phyloP scores from a whole-genome alignment of 2,888 invertebrate species.

The Caenorhabditis sp. region DNA sequence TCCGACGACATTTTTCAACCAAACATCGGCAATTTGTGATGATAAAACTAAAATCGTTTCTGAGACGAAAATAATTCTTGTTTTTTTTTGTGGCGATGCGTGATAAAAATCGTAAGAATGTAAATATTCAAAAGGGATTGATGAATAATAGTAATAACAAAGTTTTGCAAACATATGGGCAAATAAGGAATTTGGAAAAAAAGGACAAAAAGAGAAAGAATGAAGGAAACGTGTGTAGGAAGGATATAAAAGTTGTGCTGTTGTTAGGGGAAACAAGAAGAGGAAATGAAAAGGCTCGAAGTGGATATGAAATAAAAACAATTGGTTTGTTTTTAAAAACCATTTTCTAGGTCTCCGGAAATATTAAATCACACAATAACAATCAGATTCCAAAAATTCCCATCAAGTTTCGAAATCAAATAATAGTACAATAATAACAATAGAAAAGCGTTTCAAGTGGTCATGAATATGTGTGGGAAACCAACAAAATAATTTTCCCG shows the following conservation, averaged over 20 bases:
- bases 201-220: neutral
- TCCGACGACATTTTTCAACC: neutral
- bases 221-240: neutral
- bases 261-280: neutral
- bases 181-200: neutral
- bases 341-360: no score
- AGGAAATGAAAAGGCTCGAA: neutral
- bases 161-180: neutral
- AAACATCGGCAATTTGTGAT: neutral
- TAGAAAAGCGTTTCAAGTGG: neutral
- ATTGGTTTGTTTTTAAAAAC: no score
- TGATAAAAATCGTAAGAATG: constrained; percentile 1
- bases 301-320: no score
- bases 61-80: neutral
- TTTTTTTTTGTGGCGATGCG: neutral
- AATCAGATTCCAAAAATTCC: neutral
- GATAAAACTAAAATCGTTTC: neutral
- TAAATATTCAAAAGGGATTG: neutral
- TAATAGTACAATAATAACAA: neutral
- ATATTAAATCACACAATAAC: no score
- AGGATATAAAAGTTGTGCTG: neutral
- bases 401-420: neutral
- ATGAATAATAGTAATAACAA: neutral
- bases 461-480: constrained; percentile 1
- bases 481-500: neutral